These are phyloP conservation scores for Alosa sapidissima DNA, from an alignment of 2,797 vertebrate species.

Conservation along the genomic window DNA sequence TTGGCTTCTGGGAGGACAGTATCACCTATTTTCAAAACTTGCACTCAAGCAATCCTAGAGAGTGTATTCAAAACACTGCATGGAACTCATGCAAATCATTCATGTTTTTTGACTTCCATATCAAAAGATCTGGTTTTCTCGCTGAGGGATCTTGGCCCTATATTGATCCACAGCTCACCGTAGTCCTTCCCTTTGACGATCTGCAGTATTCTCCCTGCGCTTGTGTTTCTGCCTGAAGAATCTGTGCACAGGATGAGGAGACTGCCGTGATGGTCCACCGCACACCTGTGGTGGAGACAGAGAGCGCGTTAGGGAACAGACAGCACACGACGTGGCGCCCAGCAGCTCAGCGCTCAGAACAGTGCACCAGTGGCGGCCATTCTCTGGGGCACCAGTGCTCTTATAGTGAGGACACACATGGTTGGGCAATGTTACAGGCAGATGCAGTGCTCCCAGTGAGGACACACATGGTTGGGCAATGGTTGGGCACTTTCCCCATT, in stretches of 20 bases:
- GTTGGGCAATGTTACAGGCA: too few relatives aligned
- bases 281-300: constrained; percentile 79
- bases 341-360: too few relatives aligned
- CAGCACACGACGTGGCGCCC: neutral
- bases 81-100: constrained; percentile 13
- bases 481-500: too few relatives aligned
- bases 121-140: constrained; percentile 26
- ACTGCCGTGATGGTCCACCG: constrained; percentile 89
- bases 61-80: constrained; percentile 10
- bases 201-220: constrained; percentile 90
- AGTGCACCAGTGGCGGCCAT: neutral
- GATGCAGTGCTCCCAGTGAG: too few relatives aligned
- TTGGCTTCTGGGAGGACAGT: constrained; percentile 6
- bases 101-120: constrained; percentile 24
- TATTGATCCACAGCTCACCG: constrained; percentile 66
- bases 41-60: neutral
- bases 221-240: constrained; percentile 88
- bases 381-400: neutral
- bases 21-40: neutral
- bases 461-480: too few relatives aligned
- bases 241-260: constrained; percentile 95
- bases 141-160: constrained; percentile 26
- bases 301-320: neutral
- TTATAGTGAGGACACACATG: neutral
- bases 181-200: constrained; percentile 95